A percentile compares a stretch with the other conserved stretches of the same genome.
Evolutionary conservation across 2,113 vertebrate species (phyloP).

Genomic region (Naja naja): DNA sequence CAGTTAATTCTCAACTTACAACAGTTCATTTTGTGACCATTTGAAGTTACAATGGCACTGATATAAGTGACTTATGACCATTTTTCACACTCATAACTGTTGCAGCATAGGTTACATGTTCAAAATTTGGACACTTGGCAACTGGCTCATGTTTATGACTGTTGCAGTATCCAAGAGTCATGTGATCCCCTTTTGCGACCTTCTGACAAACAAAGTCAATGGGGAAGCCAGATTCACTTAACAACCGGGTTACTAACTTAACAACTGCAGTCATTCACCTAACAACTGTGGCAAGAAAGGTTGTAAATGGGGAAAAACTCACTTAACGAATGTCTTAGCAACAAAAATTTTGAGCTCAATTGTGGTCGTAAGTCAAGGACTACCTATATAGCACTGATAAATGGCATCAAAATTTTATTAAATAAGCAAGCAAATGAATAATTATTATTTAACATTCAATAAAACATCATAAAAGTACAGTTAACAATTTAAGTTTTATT

Average conservation of each 20-base stretch:
- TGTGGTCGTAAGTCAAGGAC: background rate
- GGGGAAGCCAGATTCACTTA: background rate
- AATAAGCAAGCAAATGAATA: background rate
- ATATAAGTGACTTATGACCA: background rate
- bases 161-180: background rate
- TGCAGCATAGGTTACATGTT: background rate
- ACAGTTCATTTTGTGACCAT: background rate
- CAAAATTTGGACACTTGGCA: background rate
- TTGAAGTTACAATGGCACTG: background rate
- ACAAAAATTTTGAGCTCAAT: background rate
- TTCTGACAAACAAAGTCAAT: background rate
- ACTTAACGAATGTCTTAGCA: background rate
- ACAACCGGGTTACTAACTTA: background rate
- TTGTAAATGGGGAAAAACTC: background rate
- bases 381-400: background rate
- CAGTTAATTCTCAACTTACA: background rate
- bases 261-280: background rate
- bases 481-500: background rate
- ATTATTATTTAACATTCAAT: background rate
- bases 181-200: background rate
- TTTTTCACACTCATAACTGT: too few relatives aligned
- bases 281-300: background rate
- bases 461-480: background rate
- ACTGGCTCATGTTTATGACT: background rate
- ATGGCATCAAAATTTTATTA: background rate